These are phyloP conservation scores for Megaustenia siamemsis DNA, from an alignment of 2,888 invertebrate genomes.

Conservation along the genomic window DNA sequence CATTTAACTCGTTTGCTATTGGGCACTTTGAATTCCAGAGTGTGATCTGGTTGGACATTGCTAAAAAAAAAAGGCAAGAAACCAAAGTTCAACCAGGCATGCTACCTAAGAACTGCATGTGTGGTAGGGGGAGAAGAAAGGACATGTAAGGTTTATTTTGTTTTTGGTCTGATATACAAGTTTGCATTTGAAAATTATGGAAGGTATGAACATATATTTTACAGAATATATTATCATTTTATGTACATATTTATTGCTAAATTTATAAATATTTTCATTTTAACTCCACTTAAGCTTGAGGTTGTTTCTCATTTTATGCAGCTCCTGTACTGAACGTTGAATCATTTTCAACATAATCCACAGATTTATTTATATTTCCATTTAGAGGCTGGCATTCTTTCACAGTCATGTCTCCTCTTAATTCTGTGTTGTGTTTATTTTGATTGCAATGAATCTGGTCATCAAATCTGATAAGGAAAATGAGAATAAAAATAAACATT, in stretches of 20 bases:
- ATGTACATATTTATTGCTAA: no score
- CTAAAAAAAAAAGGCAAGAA: no score
- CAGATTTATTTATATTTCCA: neutral
- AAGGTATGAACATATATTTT: neutral
- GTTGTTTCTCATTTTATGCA: slow-evolving; percentile 1
- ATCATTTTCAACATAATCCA: neutral
- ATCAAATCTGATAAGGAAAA: neutral
- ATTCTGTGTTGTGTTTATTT: neutral
- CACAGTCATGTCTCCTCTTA: neutral
- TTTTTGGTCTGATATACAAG: no score
- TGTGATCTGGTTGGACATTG: no score
- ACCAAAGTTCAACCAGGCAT: no score
- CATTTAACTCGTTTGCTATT: no score
- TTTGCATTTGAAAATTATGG: no score
- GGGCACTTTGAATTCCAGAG: no score
- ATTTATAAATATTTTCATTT: neutral
- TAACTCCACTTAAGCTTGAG: neutral
- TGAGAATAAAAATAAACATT: neutral
- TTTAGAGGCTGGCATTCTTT: slow-evolving; percentile 22
- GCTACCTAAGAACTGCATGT: no score
- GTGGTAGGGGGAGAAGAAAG: no score
- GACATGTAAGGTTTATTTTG: no score
- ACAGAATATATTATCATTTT: neutral
- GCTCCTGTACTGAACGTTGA: neutral
- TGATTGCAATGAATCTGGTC: neutral